Percentiles rank a stretch among this genome's conserved stretches.
These are phyloP conservation scores for Oligia latruncula DNA, from an alignment of 2,888 invertebrate species.

Conservation along the genomic window DNA sequence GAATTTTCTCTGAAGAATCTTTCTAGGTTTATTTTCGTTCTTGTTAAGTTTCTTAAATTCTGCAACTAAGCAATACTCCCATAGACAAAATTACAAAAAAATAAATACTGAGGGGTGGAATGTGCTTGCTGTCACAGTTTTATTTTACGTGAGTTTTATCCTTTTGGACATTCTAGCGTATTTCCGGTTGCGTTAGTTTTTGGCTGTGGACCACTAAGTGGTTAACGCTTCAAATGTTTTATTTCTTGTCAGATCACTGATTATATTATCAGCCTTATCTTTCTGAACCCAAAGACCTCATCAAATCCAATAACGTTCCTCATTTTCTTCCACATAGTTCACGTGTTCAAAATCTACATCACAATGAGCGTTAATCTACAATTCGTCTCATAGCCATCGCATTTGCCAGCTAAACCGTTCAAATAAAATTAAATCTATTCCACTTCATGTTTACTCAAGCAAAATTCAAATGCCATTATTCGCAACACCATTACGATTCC, in stretches of 20 bases:
- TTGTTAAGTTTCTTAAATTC: neutral
- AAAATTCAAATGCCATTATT: conserved; percentile 73
- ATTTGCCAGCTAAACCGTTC: conserved; percentile 55
- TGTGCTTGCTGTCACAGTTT: too few relatives aligned
- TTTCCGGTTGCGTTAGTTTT: too few relatives aligned
- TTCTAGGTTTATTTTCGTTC: neutral
- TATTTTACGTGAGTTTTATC: too few relatives aligned
- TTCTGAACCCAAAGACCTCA: conserved; percentile 6
- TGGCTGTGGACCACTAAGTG: too few relatives aligned
- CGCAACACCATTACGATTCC: conserved; percentile 74
- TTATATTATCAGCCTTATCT: too few relatives aligned
- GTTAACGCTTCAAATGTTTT: too few relatives aligned
- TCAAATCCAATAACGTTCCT: conserved; percentile 14
- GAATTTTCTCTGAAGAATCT: neutral
- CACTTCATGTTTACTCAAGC: conserved; percentile 70
- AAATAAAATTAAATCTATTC: conserved; percentile 62
- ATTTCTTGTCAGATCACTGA: too few relatives aligned
- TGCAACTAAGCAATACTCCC: neutral
- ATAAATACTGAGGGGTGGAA: too few relatives aligned
- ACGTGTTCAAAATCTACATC: conserved; percentile 39
- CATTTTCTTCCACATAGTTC: conserved; percentile 18
- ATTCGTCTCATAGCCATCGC: conserved; percentile 59
- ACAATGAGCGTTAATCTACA: conserved; percentile 50
- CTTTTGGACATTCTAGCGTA: too few relatives aligned
- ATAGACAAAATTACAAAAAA: too few relatives aligned